phyloP scores from a whole-genome alignment of 2,797 vertebrate genomes.

The Sparus aurata region DNA sequence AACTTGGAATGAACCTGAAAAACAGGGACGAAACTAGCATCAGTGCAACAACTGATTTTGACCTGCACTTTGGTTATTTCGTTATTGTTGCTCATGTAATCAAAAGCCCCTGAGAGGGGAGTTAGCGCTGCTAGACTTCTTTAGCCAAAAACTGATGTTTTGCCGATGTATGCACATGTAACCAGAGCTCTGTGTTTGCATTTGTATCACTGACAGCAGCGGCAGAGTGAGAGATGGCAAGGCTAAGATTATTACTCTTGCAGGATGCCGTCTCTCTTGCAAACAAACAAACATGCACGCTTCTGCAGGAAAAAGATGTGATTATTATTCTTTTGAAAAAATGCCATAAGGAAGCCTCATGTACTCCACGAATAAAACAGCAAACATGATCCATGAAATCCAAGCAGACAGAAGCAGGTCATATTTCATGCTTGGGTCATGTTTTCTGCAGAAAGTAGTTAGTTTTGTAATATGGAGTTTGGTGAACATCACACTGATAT shows the following conservation, averaged over 20 bases:
- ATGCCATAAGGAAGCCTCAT: no score
- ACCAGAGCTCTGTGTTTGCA: constrained; percentile 2
- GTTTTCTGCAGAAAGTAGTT: neutral
- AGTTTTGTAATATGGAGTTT: constrained; percentile 1
- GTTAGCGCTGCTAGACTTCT: neutral
- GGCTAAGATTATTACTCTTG: neutral
- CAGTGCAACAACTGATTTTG: neutral
- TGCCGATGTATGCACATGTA: no score
- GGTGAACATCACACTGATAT: neutral
- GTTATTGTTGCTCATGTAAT: neutral
- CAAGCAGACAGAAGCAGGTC: neutral
- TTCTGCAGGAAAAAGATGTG: neutral
- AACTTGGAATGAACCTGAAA: constrained; percentile 97
- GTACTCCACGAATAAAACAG: neutral
- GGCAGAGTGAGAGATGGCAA: constrained; percentile 5
- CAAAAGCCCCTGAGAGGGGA: neutral
- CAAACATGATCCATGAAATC: neutral
- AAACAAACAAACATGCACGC: constrained; percentile 7
- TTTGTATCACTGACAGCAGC: neutral
- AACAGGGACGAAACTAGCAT: constrained; percentile 37
- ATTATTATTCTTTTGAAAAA: neutral
- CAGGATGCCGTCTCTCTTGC: constrained; percentile 12
- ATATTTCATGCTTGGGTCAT: neutral
- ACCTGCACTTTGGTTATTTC: neutral
- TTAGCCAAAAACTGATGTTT: neutral